Conservation (phyloP, 2,113 vertebrate species). For the Cygnus atratus region DNA sequence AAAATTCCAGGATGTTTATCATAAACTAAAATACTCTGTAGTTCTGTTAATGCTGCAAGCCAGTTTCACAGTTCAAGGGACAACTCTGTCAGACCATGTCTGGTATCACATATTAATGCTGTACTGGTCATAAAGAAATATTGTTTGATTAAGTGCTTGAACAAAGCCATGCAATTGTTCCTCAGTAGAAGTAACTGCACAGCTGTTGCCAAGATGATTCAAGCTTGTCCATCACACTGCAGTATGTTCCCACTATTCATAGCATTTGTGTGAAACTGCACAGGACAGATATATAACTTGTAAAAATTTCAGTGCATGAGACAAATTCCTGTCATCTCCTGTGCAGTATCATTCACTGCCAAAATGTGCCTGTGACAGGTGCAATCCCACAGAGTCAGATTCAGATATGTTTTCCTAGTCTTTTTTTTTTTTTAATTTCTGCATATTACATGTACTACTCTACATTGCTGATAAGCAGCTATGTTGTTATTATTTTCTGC, state of each 20-base stretch:
- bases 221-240: background rate
- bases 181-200: background rate
- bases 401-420: background rate
- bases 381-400: background rate
- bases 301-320: background rate
- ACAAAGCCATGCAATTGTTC: background rate
- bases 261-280: background rate
- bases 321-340: background rate
- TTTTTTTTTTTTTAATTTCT: background rate
- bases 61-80: background rate
- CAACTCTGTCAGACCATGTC: background rate
- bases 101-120: background rate
- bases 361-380: background rate
- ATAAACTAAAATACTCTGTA: background rate
- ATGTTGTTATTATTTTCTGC: background rate
- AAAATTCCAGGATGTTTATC: background rate
- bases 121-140: background rate
- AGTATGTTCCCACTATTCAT: background rate
- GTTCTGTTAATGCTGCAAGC: background rate
- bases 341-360: background rate
- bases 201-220: background rate
- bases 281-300: background rate
- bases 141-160: background rate
- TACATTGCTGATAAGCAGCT: background rate
- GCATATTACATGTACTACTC: background rate